Evolutionary conservation across 2,797 vertebrate genomes (phyloP), one percentile per base, ranked within the genome.

Genomic region (Acipenser oxyrinchus): DNA sequence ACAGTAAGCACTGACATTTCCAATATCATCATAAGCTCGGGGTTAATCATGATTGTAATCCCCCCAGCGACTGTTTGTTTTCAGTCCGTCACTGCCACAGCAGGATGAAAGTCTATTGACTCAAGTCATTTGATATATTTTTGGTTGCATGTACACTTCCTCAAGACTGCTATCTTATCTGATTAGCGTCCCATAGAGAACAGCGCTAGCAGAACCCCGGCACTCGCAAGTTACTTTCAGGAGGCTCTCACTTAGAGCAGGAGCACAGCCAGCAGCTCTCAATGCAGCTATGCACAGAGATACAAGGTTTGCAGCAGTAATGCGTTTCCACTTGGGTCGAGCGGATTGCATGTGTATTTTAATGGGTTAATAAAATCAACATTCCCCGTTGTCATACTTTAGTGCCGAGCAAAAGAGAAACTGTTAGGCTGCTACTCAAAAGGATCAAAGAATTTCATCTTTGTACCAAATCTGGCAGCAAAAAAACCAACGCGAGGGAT

Each of bases 371-470:
- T 80, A 81, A 81, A 82, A 82, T 79, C 81, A 77, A 78, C 77
- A 66, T 72, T 6, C 59, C 55, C 15, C 76, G 83, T 78, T 87
- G 82, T 81, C 80, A 79, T 79, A 81, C 15, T 81, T 79, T 81
- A 77, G 74, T 79, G 83, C 68, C 76, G 79, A 74, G 75, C 74
- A 83, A 57, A 10, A 81, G 74, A 78, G 75, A 81, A 18, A 81
- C 73, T 72, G 70, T 72, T 79, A 75, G 74, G 78, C 76, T 55
- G 63, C 78, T 78, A 79, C 73, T 68, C 70, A 70, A 62, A 78
- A 78, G 73, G 84, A 87, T 88, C 80, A 87, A 87, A 86, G 80
- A 70, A 79, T 77, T 83, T 79, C 72, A 82, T 77, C 73, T 67
- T 58, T 67, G 78, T 68, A 52, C 49, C 59, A 60, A 61, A 67